Evolutionary conservation across 2,888 invertebrate genomes (phyloP).

Genomic region (Cantharis flavilabris): DNA sequence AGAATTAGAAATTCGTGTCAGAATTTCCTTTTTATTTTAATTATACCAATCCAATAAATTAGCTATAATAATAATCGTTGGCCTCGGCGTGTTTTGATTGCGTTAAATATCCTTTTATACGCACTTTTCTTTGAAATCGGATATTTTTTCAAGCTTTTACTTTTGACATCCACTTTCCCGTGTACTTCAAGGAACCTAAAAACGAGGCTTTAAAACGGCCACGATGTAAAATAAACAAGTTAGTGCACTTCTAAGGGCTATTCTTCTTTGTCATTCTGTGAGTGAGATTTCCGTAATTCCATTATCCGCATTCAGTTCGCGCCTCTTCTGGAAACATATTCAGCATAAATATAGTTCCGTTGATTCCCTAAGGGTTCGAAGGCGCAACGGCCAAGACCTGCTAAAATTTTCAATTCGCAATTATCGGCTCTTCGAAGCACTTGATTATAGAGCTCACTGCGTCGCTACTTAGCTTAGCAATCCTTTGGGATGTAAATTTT

Average conservation of each 20-base stretch:
- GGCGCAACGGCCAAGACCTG: constrained; percentile 46
- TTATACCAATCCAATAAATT: not conserved
- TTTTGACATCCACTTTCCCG: constrained; percentile 16
- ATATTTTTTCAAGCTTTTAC: constrained; percentile 17
- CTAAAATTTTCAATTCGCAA: constrained; percentile 52
- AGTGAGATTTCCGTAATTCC: constrained; percentile 49
- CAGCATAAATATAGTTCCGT: constrained; percentile 49
- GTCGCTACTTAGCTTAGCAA: constrained; percentile 23
- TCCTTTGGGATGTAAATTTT: constrained; percentile 19
- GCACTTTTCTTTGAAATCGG: not conserved
- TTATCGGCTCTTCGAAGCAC: constrained; percentile 41
- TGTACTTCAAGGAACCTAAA: constrained; percentile 15
- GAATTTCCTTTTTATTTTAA: not conserved
- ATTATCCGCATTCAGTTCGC: constrained; percentile 49
- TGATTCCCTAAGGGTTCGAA: constrained; percentile 45
- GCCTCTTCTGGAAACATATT: constrained; percentile 48
- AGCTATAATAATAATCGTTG: not conserved
- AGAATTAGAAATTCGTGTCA: not conserved
- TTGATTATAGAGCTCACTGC: constrained; percentile 29
- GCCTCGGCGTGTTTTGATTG: not conserved
- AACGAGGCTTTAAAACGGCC: constrained; percentile 31
- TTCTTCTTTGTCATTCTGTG: constrained; percentile 48
- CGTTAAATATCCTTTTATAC: not conserved
- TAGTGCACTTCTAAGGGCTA: constrained; percentile 43
- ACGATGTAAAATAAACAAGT: constrained; percentile 47